Evolutionary conservation across 2,797 vertebrate genomes (phyloP).

Genomic region (Gallirallus australis): DNA sequence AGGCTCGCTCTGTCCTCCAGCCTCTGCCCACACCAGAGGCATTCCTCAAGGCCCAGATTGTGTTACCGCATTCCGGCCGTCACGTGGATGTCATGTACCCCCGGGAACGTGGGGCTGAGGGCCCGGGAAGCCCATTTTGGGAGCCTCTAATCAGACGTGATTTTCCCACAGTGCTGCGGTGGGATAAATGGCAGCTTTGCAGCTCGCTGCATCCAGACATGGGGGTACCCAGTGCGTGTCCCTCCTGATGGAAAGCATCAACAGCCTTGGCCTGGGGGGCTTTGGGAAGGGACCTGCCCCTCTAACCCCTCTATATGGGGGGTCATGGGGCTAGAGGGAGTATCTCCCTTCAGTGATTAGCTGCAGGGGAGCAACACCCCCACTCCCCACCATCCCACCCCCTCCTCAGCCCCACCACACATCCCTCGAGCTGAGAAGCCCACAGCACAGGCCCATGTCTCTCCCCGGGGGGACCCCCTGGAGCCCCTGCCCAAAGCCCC

Average conservation of each 20-base stretch:
- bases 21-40: background rate
- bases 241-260: background rate
- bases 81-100: background rate
- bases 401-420: background rate
- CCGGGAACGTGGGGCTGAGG: accelerated
- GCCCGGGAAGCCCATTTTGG: background rate
- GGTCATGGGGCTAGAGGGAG: accelerated
- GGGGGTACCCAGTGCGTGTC: background rate
- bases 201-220: accelerated
- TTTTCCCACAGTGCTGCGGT: background rate
- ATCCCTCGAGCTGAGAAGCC: too few species aligned
- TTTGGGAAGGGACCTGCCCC: background rate
- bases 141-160: accelerated
- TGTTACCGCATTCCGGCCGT: background rate
- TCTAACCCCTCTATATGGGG: accelerated
- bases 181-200: background rate
- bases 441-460: background rate
- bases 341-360: background rate
- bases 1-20: background rate
- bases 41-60: constrained; percentile 4
- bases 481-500: background rate
- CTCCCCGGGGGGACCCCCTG: background rate
- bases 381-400: too few species aligned
- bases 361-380: accelerated
- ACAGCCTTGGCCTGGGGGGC: background rate